Conservation (phyloP, 1,140 invertebrate species). For the Linepithema humile region DNA sequence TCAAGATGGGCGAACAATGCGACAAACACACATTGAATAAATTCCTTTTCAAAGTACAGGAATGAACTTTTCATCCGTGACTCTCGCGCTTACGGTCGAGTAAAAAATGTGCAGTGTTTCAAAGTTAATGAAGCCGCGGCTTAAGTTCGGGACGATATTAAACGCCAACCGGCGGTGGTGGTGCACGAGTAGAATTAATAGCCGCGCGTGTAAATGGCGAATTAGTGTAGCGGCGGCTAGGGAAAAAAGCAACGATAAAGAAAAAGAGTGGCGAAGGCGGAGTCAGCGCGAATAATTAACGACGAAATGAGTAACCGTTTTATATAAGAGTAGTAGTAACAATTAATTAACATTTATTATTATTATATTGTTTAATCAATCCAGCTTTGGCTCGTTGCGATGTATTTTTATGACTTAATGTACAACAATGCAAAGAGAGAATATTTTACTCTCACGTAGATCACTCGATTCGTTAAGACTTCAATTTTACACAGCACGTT, state of each 20-base stretch:
- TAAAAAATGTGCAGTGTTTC: constrained; percentile 41
- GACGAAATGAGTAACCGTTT: constrained; percentile 20
- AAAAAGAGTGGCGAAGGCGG: background rate
- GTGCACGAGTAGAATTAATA: constrained; percentile 51
- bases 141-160: constrained; percentile 54
- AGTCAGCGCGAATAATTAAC: constrained; percentile 15
- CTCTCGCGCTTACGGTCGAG: background rate
- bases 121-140: constrained; percentile 53
- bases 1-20: background rate
- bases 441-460: background rate
- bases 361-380: no score
- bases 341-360: no score
- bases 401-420: no score
- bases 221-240: constrained; percentile 28
- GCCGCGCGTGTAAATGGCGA: constrained; percentile 50
- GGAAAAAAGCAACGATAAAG: constrained; percentile 15
- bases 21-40: constrained; percentile 2
- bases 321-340: background rate
- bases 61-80: constrained; percentile 9
- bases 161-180: constrained; percentile 35
- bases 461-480: background rate
- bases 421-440: background rate
- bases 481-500: background rate
- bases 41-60: background rate
- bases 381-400: no score